A percentile compares a stretch with the other conserved stretches of the same genome.
phyloP scores from a whole-genome alignment of 2,113 vertebrate genomes.

The Urocitellus parryii region DNA sequence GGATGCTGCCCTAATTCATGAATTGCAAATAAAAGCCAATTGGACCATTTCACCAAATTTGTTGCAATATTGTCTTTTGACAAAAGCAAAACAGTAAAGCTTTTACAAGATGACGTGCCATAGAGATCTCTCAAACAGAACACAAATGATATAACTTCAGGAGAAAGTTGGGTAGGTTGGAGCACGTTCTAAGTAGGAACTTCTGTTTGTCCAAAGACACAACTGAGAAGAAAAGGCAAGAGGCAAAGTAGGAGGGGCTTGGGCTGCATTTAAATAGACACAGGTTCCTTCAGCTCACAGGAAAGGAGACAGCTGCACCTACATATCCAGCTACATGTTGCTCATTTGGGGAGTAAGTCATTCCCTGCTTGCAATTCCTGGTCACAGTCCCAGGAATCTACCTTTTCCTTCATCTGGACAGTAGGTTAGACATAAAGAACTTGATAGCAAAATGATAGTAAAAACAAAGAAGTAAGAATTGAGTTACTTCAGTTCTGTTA shows the following conservation, averaged over 20 bases:
- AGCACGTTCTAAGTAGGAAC: not conserved
- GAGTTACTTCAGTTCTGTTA: not conserved
- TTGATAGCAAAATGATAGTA: not conserved
- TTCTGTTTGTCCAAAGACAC: not conserved
- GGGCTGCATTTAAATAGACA: not conserved
- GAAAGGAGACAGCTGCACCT: not conserved
- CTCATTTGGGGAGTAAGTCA: not conserved
- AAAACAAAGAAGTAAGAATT: not conserved
- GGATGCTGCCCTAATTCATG: not conserved
- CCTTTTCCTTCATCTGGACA: not conserved
- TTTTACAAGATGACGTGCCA: not conserved
- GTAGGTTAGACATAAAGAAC: conserved; percentile 36
- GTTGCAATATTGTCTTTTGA: not conserved
- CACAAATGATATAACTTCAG: not conserved
- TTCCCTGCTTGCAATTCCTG: not conserved
- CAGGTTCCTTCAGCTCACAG: not conserved
- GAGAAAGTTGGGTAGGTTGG: not conserved
- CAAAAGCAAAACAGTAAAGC: not conserved
- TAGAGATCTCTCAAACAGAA: conserved; percentile 31
- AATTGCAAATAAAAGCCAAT: not conserved
- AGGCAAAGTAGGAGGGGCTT: not conserved
- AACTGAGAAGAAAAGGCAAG: not conserved
- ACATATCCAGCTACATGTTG: not conserved
- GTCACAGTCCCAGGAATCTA: not conserved
- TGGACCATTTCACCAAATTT: not conserved